Evolutionary conservation across 2,797 vertebrate genomes (phyloP).

Genomic region (Onychomys arenicola): DNA sequence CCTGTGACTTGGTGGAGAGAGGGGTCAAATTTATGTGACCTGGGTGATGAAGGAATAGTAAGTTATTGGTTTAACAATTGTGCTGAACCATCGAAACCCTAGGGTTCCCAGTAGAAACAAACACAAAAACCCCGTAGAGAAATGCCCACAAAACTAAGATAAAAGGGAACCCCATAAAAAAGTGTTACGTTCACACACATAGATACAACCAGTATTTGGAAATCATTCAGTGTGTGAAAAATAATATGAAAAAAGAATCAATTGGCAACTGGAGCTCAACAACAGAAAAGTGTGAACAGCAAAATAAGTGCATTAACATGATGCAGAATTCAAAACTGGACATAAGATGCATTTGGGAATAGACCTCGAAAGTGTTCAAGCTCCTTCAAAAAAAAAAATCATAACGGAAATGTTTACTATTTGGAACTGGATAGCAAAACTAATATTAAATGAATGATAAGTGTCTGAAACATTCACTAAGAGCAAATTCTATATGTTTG

Average conservation of each 20-base stretch:
- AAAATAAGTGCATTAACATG: conserved; percentile 9
- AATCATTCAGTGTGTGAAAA: not conserved
- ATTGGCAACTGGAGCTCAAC: not conserved
- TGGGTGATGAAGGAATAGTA: not conserved
- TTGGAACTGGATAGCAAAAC: conserved; percentile 35
- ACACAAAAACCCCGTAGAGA: not conserved
- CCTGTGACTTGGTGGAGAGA: not conserved
- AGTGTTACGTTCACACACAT: not conserved
- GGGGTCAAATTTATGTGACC: not conserved
- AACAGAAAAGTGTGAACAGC: not conserved
- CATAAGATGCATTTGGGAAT: conserved; percentile 37
- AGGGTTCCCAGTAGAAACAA: not conserved
- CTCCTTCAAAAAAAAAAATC: not conserved
- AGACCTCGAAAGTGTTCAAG: not conserved
- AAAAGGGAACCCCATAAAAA: not conserved
- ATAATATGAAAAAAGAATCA: not conserved
- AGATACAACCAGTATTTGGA: not conserved
- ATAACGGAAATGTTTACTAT: not conserved
- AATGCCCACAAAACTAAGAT: not conserved
- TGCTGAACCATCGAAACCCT: not conserved
- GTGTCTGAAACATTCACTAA: conserved; percentile 19
- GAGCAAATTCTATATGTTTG: conserved; percentile 11
- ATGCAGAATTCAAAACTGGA: not conserved
- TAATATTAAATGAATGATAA: conserved; percentile 12
- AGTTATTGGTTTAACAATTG: not conserved